Evolutionary conservation across 1,140 invertebrate genomes (phyloP), one percentile per base, ranked within the genome.

Genomic region (Thrips palmi): DNA sequence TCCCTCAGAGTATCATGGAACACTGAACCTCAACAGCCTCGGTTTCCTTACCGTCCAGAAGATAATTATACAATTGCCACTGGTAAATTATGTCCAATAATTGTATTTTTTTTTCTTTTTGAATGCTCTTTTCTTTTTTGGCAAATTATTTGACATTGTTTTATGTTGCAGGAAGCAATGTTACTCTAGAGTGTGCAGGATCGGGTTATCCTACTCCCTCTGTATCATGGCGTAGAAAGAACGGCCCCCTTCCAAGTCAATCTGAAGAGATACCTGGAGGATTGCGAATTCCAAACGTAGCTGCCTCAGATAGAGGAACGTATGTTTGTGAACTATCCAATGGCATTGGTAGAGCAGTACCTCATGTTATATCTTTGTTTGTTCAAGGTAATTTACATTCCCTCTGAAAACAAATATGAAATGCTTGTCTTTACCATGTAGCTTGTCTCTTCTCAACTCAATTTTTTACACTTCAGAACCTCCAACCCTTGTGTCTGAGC

Each of bases 311-410:
- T 54, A 65, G 70, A 38, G 80, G 79, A 0, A 65, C 65, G 0
- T 85, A 84, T 48, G 61, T 72, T 3, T 85, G 81, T 47, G 65
- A 66, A 35, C 56, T 63, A 20, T 52, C 59, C 3, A 59, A 57
- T 29, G 55, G 57, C 12, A 58, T 63, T 20, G 55, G 53, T 0
- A 56, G 57, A 2, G 50, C 55, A 1, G 45, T 62, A 7, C 55
- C 55, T 10, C 58, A 61, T 44, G 52, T 56, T 11, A 62, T 68
- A 22, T 57, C 49, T 27, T 45, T 70, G 14, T 52, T 57, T 37
- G 63, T 68, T 12, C 53, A 66, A 43, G 49, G 49, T 52, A 44
- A 35, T 12, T 1, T 27, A 35, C 8, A 4, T n/a, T 12, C 22
- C 15, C 29, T 12, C 19, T 25, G 6, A 24, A 24, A 17, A 15